Percentiles rank a stretch among this genome's conserved stretches.
Conservation (phyloP, 2,113 vertebrate genomes). For the Malurus alboscapulatus region DNA sequence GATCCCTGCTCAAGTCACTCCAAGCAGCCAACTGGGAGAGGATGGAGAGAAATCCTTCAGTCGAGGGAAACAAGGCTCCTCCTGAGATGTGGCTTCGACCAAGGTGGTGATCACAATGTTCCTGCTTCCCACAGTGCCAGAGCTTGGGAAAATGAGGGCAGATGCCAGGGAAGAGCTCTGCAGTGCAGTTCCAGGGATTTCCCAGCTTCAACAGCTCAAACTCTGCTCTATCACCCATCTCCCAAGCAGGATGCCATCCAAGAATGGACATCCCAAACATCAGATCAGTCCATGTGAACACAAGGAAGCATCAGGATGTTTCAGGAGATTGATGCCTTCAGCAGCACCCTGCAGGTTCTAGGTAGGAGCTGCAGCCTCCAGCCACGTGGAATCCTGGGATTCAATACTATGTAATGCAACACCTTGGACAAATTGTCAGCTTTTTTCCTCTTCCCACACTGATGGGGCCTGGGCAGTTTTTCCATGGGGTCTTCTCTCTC, state of each 20-base stretch:
- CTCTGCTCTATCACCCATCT: rapidly evolving
- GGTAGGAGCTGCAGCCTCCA: not conserved
- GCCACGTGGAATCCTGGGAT: rapidly evolving
- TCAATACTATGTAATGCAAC: not conserved
- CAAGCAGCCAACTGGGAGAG: not conserved
- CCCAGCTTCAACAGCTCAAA: rapidly evolving
- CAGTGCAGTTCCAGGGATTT: not conserved
- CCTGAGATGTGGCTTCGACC: not conserved
- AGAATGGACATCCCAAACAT: rapidly evolving
- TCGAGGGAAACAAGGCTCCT: rapidly evolving
- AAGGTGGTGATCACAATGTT: not conserved
- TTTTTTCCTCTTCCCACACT: not conserved
- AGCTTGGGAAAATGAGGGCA: rapidly evolving
- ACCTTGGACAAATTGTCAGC: rapidly evolving
- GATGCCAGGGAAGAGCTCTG: not conserved
- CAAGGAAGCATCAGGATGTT: rapidly evolving
- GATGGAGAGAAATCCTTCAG: not conserved
- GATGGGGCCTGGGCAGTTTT: not conserved
- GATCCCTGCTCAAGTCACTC: not conserved
- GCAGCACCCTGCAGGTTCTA: not conserved
- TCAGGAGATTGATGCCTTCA: not conserved
- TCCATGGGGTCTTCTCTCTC: not conserved
- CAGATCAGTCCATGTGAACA: rapidly evolving
- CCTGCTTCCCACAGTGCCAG: rapidly evolving
- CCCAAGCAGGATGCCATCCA: rapidly evolving